Evolutionary conservation across 2,888 invertebrate genomes (phyloP).

Genomic region (Halocaridina rubra): DNA sequence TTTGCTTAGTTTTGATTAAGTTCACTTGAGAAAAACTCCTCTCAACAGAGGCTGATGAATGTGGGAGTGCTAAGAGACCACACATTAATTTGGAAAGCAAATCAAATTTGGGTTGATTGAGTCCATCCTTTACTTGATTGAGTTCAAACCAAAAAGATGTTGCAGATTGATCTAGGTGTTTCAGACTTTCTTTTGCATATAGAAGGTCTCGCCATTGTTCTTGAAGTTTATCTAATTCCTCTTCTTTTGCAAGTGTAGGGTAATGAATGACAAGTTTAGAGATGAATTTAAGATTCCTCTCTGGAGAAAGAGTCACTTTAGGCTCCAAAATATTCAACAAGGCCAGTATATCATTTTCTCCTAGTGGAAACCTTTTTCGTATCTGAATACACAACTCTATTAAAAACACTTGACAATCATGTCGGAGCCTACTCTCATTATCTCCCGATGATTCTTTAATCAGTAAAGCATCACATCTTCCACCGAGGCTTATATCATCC

Average conservation of each 20-base stretch:
- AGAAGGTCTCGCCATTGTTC: constrained; percentile 28
- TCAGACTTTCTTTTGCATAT: constrained; percentile 18
- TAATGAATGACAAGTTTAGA: background rate
- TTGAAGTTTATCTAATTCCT: constrained; percentile 26
- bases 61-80: constrained; percentile 5
- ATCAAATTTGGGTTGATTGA: background rate
- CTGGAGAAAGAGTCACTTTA: background rate
- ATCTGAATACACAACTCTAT: constrained; percentile 5
- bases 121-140: constrained; percentile 8
- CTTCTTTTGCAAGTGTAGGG: constrained; percentile 4
- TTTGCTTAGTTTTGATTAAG: background rate
- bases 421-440: no score
- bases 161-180: background rate
- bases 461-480: no score
- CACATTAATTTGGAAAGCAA: constrained; percentile 22
- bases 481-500: no score
- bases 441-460: no score
- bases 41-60: constrained; percentile 9
- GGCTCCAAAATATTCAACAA: background rate
- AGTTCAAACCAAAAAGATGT: constrained; percentile 33
- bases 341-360: background rate
- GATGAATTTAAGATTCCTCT: background rate
- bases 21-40: background rate
- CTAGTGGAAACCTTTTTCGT: constrained; percentile 5
- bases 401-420: no score